Base-by-base conservation (phyloP, 2,888 invertebrate species). In the Drosophila greeni region DNA sequence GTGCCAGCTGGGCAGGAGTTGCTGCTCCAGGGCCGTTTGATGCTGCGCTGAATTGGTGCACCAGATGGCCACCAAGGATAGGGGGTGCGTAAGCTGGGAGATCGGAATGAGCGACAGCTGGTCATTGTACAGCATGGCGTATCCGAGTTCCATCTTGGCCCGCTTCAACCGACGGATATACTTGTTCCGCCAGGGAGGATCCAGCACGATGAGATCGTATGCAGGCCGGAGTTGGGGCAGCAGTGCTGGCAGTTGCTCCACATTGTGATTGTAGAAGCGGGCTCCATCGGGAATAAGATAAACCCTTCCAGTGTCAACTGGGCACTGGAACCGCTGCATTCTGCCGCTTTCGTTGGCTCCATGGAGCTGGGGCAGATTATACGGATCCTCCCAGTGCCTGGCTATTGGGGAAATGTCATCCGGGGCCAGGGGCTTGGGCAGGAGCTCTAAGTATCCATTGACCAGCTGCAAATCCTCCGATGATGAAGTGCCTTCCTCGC, bases 141-240 rank as follows among this genome's bases (percentile, higher is more conserved):
- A 94, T 91, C 93, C 92, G 73, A 93, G 89, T 65, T 92, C 91
- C 53, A 88, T 91, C 76, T 90, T 90, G 60, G 91, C 91, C 75
- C 90, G 90, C 84, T 93, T 94, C 84, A 94, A 90, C 68, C 98
- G 91, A 80, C 96, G 92, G 47, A 98, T 96, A 70, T 95, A 97
- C 89, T 97, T 97, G 87, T 98, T 98, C 91, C 94, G 93, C 98
- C 98, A 99, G 0, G 98, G 98, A 33, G 98, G 98, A 90, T 99
- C 99, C 74, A 97, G 90, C 18, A 98, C 89, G 52, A 99, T 91
- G 54, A 97, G 90, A 87, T 97, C 95, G 90, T 92, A 98, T 65
- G 90, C 90, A 58, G 90, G 89, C 23, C 80, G 57, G 39, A 92
- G 85, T 26, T 88, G 76, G 45, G 92, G 88, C 73, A 91, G 89